phyloP scores from a whole-genome alignment of 2,113 vertebrate species.

The Embiotoca jacksoni region DNA sequence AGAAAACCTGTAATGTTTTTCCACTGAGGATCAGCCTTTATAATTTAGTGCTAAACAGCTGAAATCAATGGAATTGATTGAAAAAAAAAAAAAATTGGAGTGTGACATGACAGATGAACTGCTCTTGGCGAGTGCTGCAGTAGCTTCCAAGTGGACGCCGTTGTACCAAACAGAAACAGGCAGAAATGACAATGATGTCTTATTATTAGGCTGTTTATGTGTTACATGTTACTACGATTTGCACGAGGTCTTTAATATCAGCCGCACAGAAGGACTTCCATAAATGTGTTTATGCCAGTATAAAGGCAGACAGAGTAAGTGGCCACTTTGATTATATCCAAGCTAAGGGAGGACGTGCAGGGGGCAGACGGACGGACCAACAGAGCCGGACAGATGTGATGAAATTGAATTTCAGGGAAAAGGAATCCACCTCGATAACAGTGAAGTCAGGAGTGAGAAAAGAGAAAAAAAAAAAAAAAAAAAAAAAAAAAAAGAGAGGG shows the following conservation, averaged over 20 bases:
- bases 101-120: not conserved
- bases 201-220: not conserved
- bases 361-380: slow-evolving; percentile 18
- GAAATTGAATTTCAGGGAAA: slow-evolving; percentile 59
- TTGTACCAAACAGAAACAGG: not conserved
- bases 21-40: not conserved
- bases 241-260: not conserved
- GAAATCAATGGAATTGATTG: not conserved
- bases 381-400: slow-evolving; percentile 17
- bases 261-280: too few relatives aligned
- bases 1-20: not conserved
- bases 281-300: not conserved
- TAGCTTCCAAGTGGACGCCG: not conserved
- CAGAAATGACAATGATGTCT: not conserved
- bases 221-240: not conserved
- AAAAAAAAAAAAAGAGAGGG: slow-evolving; percentile 20
- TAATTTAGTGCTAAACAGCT: not conserved
- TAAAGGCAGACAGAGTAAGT: not conserved
- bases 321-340: slow-evolving; percentile 28
- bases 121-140: not conserved
- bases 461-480: slow-evolving; percentile 4
- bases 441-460: slow-evolving; percentile 25
- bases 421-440: slow-evolving; percentile 28
- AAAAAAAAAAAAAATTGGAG: not conserved
- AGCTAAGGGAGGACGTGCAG: slow-evolving; percentile 3